Evolutionary conservation across 2,888 invertebrate species (phyloP), one percentile per base, ranked within the genome.

Genomic region (Heliconius charithonia): DNA sequence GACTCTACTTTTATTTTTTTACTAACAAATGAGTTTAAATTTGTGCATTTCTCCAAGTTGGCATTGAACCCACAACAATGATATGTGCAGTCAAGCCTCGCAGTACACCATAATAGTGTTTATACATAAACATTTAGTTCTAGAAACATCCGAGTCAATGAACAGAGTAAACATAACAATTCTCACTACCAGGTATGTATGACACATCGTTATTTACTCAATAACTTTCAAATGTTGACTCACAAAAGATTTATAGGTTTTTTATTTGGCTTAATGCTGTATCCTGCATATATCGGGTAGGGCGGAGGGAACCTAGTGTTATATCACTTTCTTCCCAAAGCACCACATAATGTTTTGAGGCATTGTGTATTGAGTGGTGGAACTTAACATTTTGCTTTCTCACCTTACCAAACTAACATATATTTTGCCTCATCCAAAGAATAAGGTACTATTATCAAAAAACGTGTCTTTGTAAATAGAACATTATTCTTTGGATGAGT

Each of bases 161-260:
- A 66, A 32, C 22, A 16, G 19, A 6, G 16, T 66, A 32, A 66
- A 66, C 29, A 66, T 19, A 66, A 51, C 19, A 51, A 32, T 32
- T 66, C 66, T 66, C 19, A 29, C 37, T 29, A 65, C 27, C 29
- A 67, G 37, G n/a, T n/a, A 67, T n/a, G 37, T 67, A n/a, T 37
- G n/a, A 67, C 67, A n/a, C 66, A 66, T 66, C 3, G 3, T 16
- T 66, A 19, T 66, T 66, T 66, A 66, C 66, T 66, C n/a, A 37
- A 67, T 22, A 73, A 56, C 25, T 62, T 62, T 59, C 59, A 19
- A 51, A 51, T 59, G 10, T 16, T 7, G 16, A 73, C 4, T 56
- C 62, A 73, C 37, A 62, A 19, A 51, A n/a, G 10, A 19, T 56
- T 72, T 27, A 29, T 72, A 45, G n/a, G 19, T 1, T 56, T 56